phyloP scores from a whole-genome alignment of 2,888 invertebrate species.

The Campaea margaritaria region DNA sequence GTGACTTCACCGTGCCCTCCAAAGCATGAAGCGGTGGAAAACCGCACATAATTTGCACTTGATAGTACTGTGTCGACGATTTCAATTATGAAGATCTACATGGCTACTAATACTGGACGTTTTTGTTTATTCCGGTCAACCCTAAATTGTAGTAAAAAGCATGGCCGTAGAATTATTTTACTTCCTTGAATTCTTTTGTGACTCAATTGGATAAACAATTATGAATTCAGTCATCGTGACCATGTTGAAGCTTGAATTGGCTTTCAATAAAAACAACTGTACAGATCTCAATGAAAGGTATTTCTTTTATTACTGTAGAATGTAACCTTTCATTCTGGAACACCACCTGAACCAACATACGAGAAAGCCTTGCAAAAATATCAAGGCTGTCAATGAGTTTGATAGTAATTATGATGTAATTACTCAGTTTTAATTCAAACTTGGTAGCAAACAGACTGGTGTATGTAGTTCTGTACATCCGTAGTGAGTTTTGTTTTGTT shows the following conservation, averaged over 20 bases:
- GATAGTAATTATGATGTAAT: too few relatives aligned
- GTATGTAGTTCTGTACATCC: too few relatives aligned
- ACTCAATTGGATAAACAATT: slow-evolving; percentile 17
- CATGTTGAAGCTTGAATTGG: slow-evolving; percentile 17
- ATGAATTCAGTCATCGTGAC: slow-evolving; percentile 22
- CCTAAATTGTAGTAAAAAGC: background rate
- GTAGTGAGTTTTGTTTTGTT: background rate
- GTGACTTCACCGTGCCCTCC: too few relatives aligned
- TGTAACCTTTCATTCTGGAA: slow-evolving; percentile 28
- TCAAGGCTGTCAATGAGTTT: slow-evolving; percentile 18
- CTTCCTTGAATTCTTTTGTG: slow-evolving; percentile 18
- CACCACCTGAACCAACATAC: slow-evolving; percentile 18
- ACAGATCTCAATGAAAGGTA: slow-evolving; percentile 21
- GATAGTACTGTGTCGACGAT: too few relatives aligned
- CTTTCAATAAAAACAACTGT: slow-evolving; percentile 1
- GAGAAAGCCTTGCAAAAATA: slow-evolving; percentile 24
- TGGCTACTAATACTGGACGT: too few relatives aligned
- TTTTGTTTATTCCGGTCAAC: too few relatives aligned
- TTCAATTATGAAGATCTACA: too few relatives aligned
- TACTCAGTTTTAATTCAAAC: too few relatives aligned
- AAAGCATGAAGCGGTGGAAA: too few relatives aligned
- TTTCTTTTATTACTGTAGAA: slow-evolving; percentile 11
- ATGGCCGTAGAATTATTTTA: background rate
- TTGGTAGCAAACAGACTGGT: background rate
- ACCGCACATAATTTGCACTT: too few relatives aligned